Percentiles rank a stretch among this genome's conserved stretches.
These are phyloP conservation scores for Pleuronectes platessa DNA, from an alignment of 2,113 vertebrate species.

Conservation along the genomic window DNA sequence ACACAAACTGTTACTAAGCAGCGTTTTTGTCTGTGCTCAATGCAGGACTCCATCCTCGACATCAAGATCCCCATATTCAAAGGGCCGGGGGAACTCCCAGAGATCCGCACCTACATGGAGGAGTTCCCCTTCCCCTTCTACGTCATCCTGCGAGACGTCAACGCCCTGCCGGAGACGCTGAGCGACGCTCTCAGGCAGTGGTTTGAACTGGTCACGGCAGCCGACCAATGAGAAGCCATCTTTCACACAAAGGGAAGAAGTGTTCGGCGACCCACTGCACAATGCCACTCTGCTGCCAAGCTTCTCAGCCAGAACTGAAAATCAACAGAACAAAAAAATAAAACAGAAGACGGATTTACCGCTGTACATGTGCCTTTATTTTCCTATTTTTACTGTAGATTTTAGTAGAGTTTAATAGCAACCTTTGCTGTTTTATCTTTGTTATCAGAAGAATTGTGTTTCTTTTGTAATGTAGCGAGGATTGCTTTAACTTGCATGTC, in stretches of 20 bases:
- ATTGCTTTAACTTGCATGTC: conserved; percentile 72
- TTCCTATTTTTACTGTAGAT: conserved; percentile 62
- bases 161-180: conserved; percentile 92
- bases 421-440: conserved; percentile 53
- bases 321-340: neutral
- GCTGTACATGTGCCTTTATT: conserved; percentile 83
- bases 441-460: conserved; percentile 52
- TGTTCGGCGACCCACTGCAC: conserved; percentile 35
- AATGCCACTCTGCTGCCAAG: conserved; percentile 61
- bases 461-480: conserved; percentile 57
- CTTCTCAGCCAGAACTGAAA: conserved; percentile 21
- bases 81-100: conserved; percentile 91
- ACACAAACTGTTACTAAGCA: neutral
- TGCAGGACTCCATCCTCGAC: conserved; percentile 96
- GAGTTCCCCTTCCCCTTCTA: conserved; percentile 99
- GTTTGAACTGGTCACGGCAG: conserved; percentile 95
- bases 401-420: conserved; percentile 65
- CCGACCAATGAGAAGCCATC: conserved; percentile 74
- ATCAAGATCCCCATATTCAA: conserved; percentile 98
- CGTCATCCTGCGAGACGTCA: conserved; percentile 93
- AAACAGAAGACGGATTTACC: conserved; percentile 38
- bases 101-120: conserved; percentile 98
- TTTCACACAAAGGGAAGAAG: neutral
- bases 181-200: conserved; percentile 96
- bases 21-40: neutral